A percentile compares a stretch with the other conserved stretches of the same genome.
These are phyloP conservation scores for Marronus borbonicus DNA, from an alignment of 2,888 invertebrate species.

Conservation along the genomic window DNA sequence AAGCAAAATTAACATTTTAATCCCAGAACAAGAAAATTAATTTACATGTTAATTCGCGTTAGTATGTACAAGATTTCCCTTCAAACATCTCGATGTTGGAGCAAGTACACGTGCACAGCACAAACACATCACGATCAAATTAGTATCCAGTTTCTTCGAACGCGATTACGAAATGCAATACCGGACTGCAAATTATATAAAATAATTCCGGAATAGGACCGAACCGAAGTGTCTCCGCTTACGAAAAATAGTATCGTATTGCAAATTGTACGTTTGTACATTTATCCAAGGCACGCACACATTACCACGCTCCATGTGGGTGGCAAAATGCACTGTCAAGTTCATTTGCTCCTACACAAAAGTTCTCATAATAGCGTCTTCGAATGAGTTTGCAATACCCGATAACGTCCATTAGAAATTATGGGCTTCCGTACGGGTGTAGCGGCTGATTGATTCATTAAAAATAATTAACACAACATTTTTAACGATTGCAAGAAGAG, in stretches of 20 bases:
- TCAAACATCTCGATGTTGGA: no score
- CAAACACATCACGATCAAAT: slow-evolving; percentile 4
- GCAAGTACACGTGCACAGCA: neutral
- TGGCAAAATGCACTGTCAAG: slow-evolving; percentile 28
- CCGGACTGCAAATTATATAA: slow-evolving; percentile 2
- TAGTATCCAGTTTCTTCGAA: slow-evolving; percentile 5
- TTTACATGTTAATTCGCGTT: no score
- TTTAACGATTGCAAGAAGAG: slow-evolving; percentile 2
- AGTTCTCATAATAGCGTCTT: slow-evolving; percentile 19
- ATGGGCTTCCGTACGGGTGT: slow-evolving; percentile 9
- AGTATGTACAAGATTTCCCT: no score
- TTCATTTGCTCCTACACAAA: slow-evolving; percentile 27
- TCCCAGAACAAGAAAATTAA: no score
- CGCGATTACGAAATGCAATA: slow-evolving; percentile 10
- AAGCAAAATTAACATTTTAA: no score
- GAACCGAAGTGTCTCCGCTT: slow-evolving; percentile 16
- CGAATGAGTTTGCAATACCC: slow-evolving; percentile 32
- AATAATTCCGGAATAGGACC: slow-evolving; percentile 1
- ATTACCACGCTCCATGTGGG: slow-evolving; percentile 3
- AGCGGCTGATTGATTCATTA: slow-evolving; percentile 21
- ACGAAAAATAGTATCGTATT: slow-evolving; percentile 32
- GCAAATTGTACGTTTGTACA: neutral
- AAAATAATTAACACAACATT: slow-evolving; percentile 24
- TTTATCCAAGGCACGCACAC: slow-evolving; percentile 1
- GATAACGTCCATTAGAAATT: slow-evolving; percentile 40